phyloP scores from a whole-genome alignment of 2,888 invertebrate genomes.

The Drosophila austrosaltans region DNA sequence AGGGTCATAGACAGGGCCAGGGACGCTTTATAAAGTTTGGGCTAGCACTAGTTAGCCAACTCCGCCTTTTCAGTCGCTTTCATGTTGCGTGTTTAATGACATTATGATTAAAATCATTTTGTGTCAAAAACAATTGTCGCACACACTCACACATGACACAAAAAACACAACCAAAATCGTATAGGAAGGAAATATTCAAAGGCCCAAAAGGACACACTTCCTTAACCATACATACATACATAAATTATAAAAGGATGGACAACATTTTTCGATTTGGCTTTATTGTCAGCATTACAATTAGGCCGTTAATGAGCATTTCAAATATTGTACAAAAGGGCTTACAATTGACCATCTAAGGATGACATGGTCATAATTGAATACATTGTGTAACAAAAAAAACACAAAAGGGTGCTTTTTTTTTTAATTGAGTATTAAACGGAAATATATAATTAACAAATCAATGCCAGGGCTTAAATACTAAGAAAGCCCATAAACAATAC shows the following conservation, averaged over 20 bases:
- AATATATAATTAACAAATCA: background rate
- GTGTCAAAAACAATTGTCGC: conserved; percentile 75
- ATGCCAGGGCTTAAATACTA: background rate
- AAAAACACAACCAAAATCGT: background rate
- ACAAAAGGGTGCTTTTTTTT: background rate
- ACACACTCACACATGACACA: conserved; percentile 40
- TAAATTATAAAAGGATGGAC: conserved; percentile 3
- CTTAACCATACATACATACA: conserved; percentile 3
- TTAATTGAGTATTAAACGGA: background rate
- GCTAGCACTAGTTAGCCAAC: conserved; percentile 36
- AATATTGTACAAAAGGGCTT: background rate
- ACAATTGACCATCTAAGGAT: conserved; percentile 22
- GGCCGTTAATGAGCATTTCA: conserved; percentile 7
- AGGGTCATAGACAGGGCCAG: background rate
- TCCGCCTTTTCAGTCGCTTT: background rate
- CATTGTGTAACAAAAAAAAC: conserved; percentile 32
- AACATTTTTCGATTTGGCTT: conserved; percentile 30
- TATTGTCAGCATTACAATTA: conserved; percentile 7
- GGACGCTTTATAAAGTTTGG: conserved; percentile 15
- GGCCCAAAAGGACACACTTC: conserved; percentile 26
- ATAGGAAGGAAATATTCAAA: conserved; percentile 21
- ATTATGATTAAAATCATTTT: conserved; percentile 77
- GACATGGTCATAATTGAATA: conserved; percentile 41
- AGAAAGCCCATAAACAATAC: background rate
- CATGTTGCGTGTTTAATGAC: conserved; percentile 73